Evolutionary conservation across 2,888 invertebrate genomes (phyloP), one percentile per base, ranked within the genome.

Genomic region (Salpingus planirostris): DNA sequence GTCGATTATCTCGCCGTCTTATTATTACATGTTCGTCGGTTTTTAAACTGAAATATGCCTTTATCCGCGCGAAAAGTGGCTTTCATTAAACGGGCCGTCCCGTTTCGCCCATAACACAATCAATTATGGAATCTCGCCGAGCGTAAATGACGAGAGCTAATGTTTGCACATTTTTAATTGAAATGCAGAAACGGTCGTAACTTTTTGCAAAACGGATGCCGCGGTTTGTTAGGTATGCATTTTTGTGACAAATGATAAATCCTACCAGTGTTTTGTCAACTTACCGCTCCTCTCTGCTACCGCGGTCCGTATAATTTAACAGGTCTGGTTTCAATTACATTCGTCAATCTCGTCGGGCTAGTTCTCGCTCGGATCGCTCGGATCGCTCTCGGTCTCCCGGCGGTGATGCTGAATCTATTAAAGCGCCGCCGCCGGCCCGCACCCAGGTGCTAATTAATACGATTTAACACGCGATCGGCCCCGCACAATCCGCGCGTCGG

Each of bases 201-300:
- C 44, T 45, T 49, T 47, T 47, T 42, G 43, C 29, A 40, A 47
- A 44, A 47, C 48, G 46, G 47, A 46, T 42, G 45, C 40, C 42
- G 47, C 50, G 60, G 57, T 57, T 60, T 59, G 59, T 60, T 61
- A 60, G 58, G 51, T 55, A 59, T 60, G 57, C 57, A 59, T 60
- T 60, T 60, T 60, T 59, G 50, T 54, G 49, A 55, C 52, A 53
- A 59, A 59, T 55, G 57, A 59, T 57, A 49, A 56, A 54, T 57
- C 49, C 53, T 47, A 49, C 42, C 52, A 41, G 44, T 52, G 55
- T 58, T 59, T 57, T 57, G 58, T 57, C 55, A 57, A 52, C 54
- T 51, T 53, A 51, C 47, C 48, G 44, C 50, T 39, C 47, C n/a
- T n/a, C n/a, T n/a, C n/a, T n/a, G 44, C 50, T 41, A 42, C 47